Evolutionary conservation across 2,797 vertebrate species (phyloP), one percentile per base, ranked within the genome.

Genomic region (Calcarius lapponicus): DNA sequence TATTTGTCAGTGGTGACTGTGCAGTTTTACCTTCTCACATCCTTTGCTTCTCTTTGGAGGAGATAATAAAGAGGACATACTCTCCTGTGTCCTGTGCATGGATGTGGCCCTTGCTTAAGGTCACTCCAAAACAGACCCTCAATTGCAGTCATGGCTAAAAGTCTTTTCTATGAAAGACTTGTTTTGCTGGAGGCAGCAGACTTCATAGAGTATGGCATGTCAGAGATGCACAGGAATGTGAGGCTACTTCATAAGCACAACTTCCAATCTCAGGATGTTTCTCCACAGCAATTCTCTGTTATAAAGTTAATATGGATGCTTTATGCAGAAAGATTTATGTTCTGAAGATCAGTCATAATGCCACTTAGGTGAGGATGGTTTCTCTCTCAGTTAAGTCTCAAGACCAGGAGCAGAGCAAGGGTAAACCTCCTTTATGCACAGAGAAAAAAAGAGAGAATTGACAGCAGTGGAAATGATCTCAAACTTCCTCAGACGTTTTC

Each of bases 81-180:
- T 87, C 66, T 94, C 86, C 31, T 66, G 34, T 65, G 45, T 43
- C 11, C 48, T 92, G 36, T 84, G 65, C 92, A 91, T 93, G 56
- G 66, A 82, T 75, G 60, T 69, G 32, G 86, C 71, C 58, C 18
- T 10, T 53, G 48, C 24, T 67, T 91, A 93, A 96, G 87, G 85
- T 89, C 76, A 66, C 89, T 72, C 84, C 58, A 92, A 69, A 97
- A 93, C 80, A 81, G 80, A 72, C 69, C 42, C 69, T 90, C 79
- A 95, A 71, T 25, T 72, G 61, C 34, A 88, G 45, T 76, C 4
- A 32, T 96, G 93, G 57, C 69, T 71, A 84, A 70, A 56, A 53
- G 36, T 28, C 13, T 86, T 90, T 96, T 94, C 34, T 93, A 75
- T 93, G 38, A 87, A 76, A 82, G 48, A 24, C 70, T 86, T 90